Base-by-base conservation (phyloP, 2,113 vertebrate genomes). In the Psilopogon haemacephalus region DNA sequence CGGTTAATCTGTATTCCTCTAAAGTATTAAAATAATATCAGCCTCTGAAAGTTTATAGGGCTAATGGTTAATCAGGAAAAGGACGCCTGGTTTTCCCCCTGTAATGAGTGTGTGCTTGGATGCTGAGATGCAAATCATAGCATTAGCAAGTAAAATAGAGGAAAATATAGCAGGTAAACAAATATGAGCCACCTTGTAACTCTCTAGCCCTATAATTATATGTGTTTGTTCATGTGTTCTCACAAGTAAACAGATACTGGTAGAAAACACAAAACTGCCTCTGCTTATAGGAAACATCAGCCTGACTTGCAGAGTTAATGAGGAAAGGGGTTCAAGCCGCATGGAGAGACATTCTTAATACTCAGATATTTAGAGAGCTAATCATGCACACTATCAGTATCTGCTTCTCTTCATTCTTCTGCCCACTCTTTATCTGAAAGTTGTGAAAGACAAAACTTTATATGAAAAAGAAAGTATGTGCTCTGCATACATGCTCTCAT, bases 121-220 rank as follows among this genome's bases (percentile, higher is more conserved):
- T 46, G 23, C 14, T 75, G 78, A 76, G 55, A 79, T 85, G 80
- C 78, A 93, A 90, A 94, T 86, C 42, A 26, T 26, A 59, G 24
- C 32, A 86, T 93, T 93, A 88, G 69, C 86, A 90, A 92, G 72
- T 56, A 81, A 95, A 94, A 86, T 46, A 48, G 54, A 72, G 67
- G 50, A 76, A 93, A 83, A 86, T 75, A 40, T 3, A 83, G 35
- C 21, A 86, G 40, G 24, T 73, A 81, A n/a, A 83, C 32, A 50
- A 75, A 80, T 54, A 38, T 40, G 21, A 83, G 56, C 55, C 38
- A 80, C 35, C n/a, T 60, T 68, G 8, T 79, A 52, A 82, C 75
- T 48, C 6, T 85, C 21, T 73, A n/a, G n/a, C 27, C 40, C 64
- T 84, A 32, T 78, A 73, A 67, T 90, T 90, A 73, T 4, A 5